These are phyloP conservation scores for Gila robusta DNA, from an alignment of 2,797 vertebrate genomes.

Conservation along the genomic window DNA sequence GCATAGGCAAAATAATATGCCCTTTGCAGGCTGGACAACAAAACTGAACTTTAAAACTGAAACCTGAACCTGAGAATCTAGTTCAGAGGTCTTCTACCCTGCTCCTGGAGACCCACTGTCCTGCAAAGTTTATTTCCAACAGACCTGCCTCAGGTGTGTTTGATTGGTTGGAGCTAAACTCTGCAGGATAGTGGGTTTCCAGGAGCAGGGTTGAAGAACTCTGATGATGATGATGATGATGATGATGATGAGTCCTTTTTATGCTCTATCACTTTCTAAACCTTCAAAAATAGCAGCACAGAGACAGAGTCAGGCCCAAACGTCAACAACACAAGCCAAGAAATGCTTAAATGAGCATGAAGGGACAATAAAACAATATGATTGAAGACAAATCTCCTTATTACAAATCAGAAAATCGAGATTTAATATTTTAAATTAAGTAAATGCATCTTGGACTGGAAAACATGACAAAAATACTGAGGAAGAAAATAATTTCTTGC, in stretches of 20 bases:
- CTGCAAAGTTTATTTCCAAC: not conserved
- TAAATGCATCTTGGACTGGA: too few species aligned
- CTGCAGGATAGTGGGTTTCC: not conserved
- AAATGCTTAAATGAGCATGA: too few species aligned
- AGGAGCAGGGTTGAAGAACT: not conserved
- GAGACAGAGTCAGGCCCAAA: not conserved
- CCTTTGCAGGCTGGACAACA: not conserved
- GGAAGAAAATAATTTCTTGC: not conserved
- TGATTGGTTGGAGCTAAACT: not conserved
- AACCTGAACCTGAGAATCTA: not conserved
- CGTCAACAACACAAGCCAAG: not conserved
- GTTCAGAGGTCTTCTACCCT: not conserved
- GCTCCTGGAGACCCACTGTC: not conserved
- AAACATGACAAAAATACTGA: not conserved
- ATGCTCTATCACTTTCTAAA: not conserved
- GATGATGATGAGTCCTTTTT: not conserved
- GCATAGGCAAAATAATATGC: not conserved
- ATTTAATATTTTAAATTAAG: too few species aligned
- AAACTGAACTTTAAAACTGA: not conserved
- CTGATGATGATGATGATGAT: not conserved
- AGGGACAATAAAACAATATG: not conserved
- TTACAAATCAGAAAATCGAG: not conserved
- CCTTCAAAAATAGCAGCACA: not conserved
- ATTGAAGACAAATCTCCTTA: not conserved
- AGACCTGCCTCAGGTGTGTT: not conserved